Percentiles rank a stretch among this genome's conserved stretches.
phyloP scores from a whole-genome alignment of 2,113 vertebrate species.

The Pampusana beccarii region DNA sequence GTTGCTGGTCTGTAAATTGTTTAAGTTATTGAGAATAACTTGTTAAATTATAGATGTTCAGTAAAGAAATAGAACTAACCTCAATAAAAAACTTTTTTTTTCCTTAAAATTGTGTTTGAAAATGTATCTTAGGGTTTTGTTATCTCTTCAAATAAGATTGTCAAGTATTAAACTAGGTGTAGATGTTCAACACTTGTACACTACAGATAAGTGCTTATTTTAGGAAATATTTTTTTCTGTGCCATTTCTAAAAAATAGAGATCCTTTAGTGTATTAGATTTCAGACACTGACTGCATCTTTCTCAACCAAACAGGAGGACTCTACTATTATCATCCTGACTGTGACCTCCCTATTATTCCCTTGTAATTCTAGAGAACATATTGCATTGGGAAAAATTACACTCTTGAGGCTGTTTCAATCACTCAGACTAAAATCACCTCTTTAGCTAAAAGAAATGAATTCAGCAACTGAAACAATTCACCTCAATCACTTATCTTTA shows the following conservation, averaged over 20 bases:
- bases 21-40: background rate
- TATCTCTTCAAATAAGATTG: background rate
- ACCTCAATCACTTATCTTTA: background rate
- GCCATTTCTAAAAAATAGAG: background rate
- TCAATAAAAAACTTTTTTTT: background rate
- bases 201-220: background rate
- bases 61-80: background rate
- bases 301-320: background rate
- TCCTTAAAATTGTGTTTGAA: background rate
- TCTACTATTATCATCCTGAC: background rate
- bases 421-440: background rate
- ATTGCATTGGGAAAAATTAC: background rate
- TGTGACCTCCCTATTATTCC: constrained; percentile 7
- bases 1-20: background rate
- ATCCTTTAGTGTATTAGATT: background rate
- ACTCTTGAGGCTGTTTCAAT: constrained; percentile 3
- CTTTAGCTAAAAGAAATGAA: background rate
- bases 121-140: background rate
- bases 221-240: background rate
- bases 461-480: background rate
- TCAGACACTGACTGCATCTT: background rate
- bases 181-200: background rate
- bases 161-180: background rate
- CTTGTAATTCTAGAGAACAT: constrained; percentile 26
- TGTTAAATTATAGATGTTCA: background rate